Conservation (phyloP, 37 sponge, comb jelly and placozoan species). For the Tethya wilhelma region DNA sequence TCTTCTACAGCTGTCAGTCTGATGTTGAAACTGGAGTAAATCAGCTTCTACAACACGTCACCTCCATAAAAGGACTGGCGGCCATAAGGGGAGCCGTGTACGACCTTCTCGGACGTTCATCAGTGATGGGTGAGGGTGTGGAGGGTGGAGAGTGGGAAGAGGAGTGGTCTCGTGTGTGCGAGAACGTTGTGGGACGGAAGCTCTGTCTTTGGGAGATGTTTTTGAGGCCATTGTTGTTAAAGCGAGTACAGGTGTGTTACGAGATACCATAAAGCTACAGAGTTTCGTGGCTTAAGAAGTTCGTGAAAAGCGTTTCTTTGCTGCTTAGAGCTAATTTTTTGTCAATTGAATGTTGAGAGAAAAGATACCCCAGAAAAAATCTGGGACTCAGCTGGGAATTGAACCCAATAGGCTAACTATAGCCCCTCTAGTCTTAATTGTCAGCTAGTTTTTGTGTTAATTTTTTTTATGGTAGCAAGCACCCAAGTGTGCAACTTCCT, state of each 20-base stretch:
- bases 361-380: no score
- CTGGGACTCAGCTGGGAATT: no score
- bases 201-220: conserved; percentile 60
- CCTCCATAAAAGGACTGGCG: conserved; percentile 50
- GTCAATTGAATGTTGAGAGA: no score
- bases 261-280: no score
- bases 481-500: no score
- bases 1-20: neutral
- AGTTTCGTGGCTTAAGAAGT: no score
- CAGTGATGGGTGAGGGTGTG: neutral
- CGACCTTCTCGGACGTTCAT: neutral
- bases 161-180: conserved; percentile 39
- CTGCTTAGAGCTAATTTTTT: no score
- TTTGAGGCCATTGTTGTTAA: conserved; percentile 15
- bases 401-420: no score
- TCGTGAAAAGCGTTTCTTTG: no score
- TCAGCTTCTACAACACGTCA: conserved; percentile 53
- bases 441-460: no score
- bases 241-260: conserved; percentile 39
- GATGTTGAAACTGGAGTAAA: conserved; percentile 47
- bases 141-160: conserved; percentile 3
- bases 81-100: conserved; percentile 45
- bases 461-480: no score
- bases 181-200: conserved; percentile 30
- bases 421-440: no score